Conservation (phyloP, 37 sponge, comb jelly and placozoan species). For the Axinella damicornis region DNA sequence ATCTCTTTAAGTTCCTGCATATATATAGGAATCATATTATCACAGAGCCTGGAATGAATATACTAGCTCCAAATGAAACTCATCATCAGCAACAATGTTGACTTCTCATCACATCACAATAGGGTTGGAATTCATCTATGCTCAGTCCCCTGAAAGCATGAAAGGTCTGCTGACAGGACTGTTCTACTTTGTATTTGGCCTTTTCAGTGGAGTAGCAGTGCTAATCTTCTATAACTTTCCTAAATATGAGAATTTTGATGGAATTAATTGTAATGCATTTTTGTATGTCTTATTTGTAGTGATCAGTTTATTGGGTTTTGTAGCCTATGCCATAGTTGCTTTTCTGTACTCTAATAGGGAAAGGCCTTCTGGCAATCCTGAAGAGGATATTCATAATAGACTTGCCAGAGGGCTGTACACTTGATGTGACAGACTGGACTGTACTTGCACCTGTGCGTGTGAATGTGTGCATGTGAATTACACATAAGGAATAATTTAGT, state of each 20-base stretch:
- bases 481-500: no score
- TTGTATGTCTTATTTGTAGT: background rate
- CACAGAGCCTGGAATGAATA: no score
- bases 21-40: no score
- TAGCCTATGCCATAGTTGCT: slow-evolving; percentile 27
- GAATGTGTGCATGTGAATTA: no score
- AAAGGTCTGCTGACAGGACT: slow-evolving; percentile 66
- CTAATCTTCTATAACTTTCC: background rate
- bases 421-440: no score
- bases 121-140: slow-evolving; percentile 77
- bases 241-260: background rate
- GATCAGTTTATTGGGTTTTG: slow-evolving; percentile 31
- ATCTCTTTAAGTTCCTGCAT: no score
- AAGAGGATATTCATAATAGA: background rate
- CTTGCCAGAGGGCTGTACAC: no score
- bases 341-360: slow-evolving; percentile 39
- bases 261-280: background rate
- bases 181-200: slow-evolving; percentile 47
- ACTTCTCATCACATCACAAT: no score
- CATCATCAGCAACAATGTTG: no score
- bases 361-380: slow-evolving; percentile 28
- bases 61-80: no score
- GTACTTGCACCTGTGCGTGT: no score
- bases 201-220: slow-evolving; percentile 17
- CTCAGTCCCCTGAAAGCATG: slow-evolving; percentile 67